Conservation (phyloP, 1,140 invertebrate genomes). For the Polyergus mexicanus region DNA sequence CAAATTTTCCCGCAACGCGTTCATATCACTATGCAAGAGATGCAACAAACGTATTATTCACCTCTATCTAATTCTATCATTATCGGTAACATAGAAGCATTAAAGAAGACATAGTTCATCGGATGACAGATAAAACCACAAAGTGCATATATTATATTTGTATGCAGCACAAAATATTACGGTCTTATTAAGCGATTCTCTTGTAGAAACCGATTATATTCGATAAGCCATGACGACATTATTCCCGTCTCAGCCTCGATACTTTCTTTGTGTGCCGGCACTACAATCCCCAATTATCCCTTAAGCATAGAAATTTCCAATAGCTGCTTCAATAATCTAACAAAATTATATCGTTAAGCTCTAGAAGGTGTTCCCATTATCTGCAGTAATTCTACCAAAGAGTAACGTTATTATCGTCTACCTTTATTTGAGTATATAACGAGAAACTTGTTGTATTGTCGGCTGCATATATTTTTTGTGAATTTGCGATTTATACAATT, state of each 20-base stretch:
- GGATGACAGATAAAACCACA: constrained; percentile 48
- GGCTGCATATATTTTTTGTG: not conserved
- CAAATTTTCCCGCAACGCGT: not conserved
- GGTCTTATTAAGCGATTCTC: constrained; percentile 52
- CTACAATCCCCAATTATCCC: constrained; percentile 55
- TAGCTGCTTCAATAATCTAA: constrained; percentile 59
- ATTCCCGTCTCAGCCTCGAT: constrained; percentile 44
- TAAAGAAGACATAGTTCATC: constrained; percentile 4
- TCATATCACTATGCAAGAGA: not conserved
- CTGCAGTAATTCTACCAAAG: constrained; percentile 41
- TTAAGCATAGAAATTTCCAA: constrained; percentile 60
- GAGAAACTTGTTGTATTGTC: not conserved
- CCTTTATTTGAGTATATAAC: constrained; percentile 19
- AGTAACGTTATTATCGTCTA: constrained; percentile 28
- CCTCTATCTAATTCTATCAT: constrained; percentile 34
- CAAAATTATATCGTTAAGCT: constrained; percentile 52
- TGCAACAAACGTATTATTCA: constrained; percentile 10
- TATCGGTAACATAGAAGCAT: constrained; percentile 19
- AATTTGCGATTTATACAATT: not conserved
- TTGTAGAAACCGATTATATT: constrained; percentile 44
- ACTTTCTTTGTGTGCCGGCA: constrained; percentile 25
- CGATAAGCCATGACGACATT: constrained; percentile 46
- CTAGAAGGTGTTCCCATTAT: constrained; percentile 54
- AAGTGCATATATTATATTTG: constrained; percentile 1
- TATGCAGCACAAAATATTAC: not conserved